Evolutionary conservation across 2,888 invertebrate species (phyloP), one percentile per base, ranked within the genome.

Genomic region (Patella ulyssiponensis): DNA sequence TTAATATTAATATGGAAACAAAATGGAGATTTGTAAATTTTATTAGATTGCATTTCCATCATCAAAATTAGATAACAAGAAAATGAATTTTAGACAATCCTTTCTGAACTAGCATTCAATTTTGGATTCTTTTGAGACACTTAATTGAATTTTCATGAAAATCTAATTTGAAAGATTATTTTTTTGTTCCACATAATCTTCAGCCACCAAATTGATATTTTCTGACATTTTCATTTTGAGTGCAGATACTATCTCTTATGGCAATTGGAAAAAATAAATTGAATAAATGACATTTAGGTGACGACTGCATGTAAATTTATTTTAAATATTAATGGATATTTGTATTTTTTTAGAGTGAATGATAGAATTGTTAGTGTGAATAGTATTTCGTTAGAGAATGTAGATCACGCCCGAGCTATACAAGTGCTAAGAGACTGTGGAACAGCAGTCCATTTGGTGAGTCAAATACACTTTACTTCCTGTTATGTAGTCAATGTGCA

Each of bases 331-430:
- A 33, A 33, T 33, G 33, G 52, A 2, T 78, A 71, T 76, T 73
- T 69, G 71, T 71, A 58, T 75, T 69, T 79, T 69, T 91, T 14
- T 94, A 99, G 98, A 93, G 97, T 98, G 69, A 99, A 99, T 92
- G 99, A 99, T 93, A 94, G 99, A 83, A 98, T 99, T 89, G 95
- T 98, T 84, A 96, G 97, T 77, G 99, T 98, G 33, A 99, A 99
- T 92, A 97, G 98, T 23, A 95, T 98, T 69, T 96, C 97, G 0
- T 93, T 99, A 86, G 99, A 99, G 92, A 98, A 98, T 92, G 98
- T 99, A 76, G 98, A 98, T 92, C 99, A 99, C 82, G 85, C 89
- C 33, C 90, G 91, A 17, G 93, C 93, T 54, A 92, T 93, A 5
- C 87, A 90, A 20, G 91, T 93, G 7, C 90, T 93, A 79, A 92